Evolutionary conservation across 2,888 invertebrate genomes (phyloP).

Genomic region (Atethmia centrago): DNA sequence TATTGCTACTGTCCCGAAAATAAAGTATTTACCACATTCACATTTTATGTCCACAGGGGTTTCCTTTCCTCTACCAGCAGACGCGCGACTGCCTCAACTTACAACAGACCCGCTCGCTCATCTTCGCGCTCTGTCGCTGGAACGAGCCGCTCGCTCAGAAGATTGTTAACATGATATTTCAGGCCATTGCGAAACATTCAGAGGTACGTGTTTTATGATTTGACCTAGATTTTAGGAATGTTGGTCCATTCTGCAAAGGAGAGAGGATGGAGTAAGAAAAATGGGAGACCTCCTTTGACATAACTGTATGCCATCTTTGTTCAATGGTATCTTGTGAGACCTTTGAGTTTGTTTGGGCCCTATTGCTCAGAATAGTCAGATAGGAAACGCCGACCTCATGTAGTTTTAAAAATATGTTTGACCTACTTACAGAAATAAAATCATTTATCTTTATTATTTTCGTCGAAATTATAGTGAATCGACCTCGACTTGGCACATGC

Average conservation of each 20-base stretch:
- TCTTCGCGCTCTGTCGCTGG: conserved; percentile 97
- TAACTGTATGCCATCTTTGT: background rate
- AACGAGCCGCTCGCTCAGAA: conserved; percentile 97
- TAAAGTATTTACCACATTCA: too few species aligned
- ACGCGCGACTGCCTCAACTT: conserved; percentile 98
- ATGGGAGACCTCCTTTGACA: background rate
- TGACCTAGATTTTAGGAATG: background rate
- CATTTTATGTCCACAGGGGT: conserved; percentile 91
- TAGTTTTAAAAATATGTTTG: too few species aligned
- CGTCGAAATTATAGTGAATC: background rate
- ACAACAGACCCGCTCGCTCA: conserved; percentile 97
- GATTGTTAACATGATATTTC: conserved; percentile 97
- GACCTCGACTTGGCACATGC: background rate
- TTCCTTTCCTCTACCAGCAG: conserved; percentile 98
- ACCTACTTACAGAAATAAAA: too few species aligned
- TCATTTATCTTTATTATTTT: too few species aligned
- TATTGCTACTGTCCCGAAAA: too few species aligned
- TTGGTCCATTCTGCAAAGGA: background rate
- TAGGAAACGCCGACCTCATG: too few species aligned
- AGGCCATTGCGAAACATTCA: conserved; percentile 96
- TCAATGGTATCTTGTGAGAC: background rate
- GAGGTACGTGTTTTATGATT: conserved; percentile 91
- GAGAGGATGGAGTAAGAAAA: background rate
- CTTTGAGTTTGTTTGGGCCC: too few species aligned
- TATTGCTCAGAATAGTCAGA: too few species aligned